Base-by-base conservation (phyloP, 2,113 vertebrate genomes). In the Corythaeola cristata region DNA sequence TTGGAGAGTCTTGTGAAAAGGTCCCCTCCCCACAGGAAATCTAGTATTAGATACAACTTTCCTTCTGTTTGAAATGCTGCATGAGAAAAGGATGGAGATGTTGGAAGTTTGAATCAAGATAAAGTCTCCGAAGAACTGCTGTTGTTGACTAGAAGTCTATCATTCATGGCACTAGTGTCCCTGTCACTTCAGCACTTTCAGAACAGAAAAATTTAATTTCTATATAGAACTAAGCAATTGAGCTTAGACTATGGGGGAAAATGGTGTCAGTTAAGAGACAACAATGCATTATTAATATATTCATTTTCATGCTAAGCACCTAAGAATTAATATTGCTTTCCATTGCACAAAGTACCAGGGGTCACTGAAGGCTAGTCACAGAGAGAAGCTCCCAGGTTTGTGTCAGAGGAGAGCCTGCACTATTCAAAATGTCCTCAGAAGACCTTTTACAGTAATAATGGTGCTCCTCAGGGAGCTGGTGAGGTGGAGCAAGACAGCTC, bases 31-130 rank as follows among this genome's bases (percentile, higher is more conserved):
- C 99, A 96, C 64, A 99, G 99, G 96, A 99, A 99, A 98, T 99
- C 99, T 84, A 99, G 98, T 94, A 99, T 99, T 96, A 99, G 98
- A 96, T 99, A 99, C 74, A 99, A 98, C 92, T 99, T 99, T 28
- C 99, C 99, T 88, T 99, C 99, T 15, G 99, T 99, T 98, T 99
- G 99, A 97, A 99, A 99, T 80, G 99, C 99, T 99, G 96, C 22
- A 73, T 89, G 47, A 94, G 64, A 96, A 94, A 96, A 96, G 82
- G 69, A 96, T n/a, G 74, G 15, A 80, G 71, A 96, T 62, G 3
- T 68, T 75, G 59, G 53, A 90, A 88, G 35, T 58, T 32, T 91
- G 44, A 91, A 93, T 45, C 24, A 84, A 41, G 47, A 72, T 15
- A 18, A 75, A 71, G 20, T 26, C 33, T 63, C 44, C 45, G 75